These are phyloP conservation scores for Hydrolagus colliei DNA, from an alignment of 2,797 vertebrate species.

Conservation along the genomic window DNA sequence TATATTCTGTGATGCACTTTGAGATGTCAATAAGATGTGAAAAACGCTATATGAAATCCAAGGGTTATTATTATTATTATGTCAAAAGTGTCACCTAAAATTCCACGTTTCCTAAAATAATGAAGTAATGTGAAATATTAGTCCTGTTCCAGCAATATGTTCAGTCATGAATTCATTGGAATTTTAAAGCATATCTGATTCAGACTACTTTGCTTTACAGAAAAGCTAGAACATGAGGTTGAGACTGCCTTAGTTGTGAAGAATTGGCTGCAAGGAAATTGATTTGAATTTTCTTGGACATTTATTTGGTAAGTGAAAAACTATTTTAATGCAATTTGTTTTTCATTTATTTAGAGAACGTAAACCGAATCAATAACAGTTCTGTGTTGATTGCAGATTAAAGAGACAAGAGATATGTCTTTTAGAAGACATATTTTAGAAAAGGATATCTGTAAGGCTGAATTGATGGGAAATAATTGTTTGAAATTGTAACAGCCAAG, in stretches of 20 bases:
- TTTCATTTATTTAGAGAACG: neutral
- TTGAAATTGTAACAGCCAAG: slow-evolving; percentile 7
- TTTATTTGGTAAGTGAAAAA: neutral
- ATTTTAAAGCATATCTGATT: neutral
- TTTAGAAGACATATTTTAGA: no score
- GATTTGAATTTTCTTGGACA: neutral
- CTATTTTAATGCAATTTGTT: no score
- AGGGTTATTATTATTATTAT: no score
- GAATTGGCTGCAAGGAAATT: slow-evolving; percentile 1
- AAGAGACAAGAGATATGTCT: no score
- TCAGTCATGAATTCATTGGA: neutral
- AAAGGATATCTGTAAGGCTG: neutral
- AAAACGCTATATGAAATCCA: no score
- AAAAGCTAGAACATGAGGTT: neutral
- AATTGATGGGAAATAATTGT: slow-evolving; percentile 8
- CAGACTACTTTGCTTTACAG: neutral
- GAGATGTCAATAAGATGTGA: no score
- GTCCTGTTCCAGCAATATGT: neutral
- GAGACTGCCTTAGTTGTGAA: neutral
- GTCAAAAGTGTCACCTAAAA: neutral
- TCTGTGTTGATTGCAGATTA: neutral
- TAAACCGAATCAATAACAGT: neutral
- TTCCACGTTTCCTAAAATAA: neutral
- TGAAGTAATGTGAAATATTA: neutral
- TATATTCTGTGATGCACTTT: no score